Percentiles rank a stretch among this genome's conserved stretches.
phyloP scores from a whole-genome alignment of 2,888 invertebrate genomes.

The Eucriotettix oculatus region DNA sequence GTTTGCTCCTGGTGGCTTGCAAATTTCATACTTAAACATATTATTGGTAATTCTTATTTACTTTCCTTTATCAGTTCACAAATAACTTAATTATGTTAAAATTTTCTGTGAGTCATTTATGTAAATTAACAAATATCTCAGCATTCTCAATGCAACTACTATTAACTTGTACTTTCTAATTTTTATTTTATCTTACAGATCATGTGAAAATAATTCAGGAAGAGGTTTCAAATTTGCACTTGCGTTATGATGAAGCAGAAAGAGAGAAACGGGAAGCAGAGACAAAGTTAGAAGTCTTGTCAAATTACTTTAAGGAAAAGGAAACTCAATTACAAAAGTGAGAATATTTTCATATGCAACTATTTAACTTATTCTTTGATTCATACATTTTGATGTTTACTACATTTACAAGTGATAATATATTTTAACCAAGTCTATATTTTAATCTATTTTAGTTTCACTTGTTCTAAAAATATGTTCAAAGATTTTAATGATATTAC shows the following conservation, averaged over 20 bases:
- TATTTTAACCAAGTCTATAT: too few relatives aligned
- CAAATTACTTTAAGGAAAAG: slow-evolving; percentile 79
- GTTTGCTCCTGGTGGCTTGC: too few relatives aligned
- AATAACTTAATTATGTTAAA: too few relatives aligned
- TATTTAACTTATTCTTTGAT: slow-evolving; percentile 3
- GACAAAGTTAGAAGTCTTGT: slow-evolving; percentile 69
- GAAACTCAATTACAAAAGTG: slow-evolving; percentile 78
- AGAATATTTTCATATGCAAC: slow-evolving; percentile 19
- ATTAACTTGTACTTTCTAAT: neutral
- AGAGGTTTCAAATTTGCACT: slow-evolving; percentile 35
- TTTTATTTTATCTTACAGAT: slow-evolving; percentile 12
- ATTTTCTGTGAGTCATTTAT: too few relatives aligned
- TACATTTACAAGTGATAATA: too few relatives aligned
- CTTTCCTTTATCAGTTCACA: too few relatives aligned
- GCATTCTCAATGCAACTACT: neutral
- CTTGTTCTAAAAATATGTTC: too few relatives aligned
- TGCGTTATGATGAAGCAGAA: slow-evolving; percentile 45
- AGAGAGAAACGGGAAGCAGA: slow-evolving; percentile 59
- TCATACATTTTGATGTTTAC: neutral
- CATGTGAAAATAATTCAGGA: slow-evolving; percentile 21
- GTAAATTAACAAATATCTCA: too few relatives aligned
- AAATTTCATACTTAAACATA: too few relatives aligned
- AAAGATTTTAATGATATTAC: too few relatives aligned
- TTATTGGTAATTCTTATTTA: too few relatives aligned
- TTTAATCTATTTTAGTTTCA: too few relatives aligned